Base-by-base conservation (phyloP, 2,888 invertebrate species). In the Lacanobia oleracea region DNA sequence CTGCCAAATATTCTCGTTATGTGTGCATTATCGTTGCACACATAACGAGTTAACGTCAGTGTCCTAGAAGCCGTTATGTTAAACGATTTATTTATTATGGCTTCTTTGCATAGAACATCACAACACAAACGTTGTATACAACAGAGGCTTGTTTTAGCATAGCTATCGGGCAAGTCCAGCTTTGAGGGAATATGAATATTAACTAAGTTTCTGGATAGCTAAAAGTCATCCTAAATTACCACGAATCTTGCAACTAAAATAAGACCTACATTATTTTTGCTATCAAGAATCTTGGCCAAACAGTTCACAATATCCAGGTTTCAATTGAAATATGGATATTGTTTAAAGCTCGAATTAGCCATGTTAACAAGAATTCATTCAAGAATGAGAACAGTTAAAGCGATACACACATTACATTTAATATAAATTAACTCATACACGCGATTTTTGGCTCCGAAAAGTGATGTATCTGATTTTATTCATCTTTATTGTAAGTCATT, bases 341-440 rank as follows among this genome's bases (percentile, higher is more conserved):
- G 43, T 70, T 45, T 71, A 50, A 77, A 77, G 59, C 72, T 48
- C n/a, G 51, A 43, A 71, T 56, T 16, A 75, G 56, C 54, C 43
- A 43, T n/a, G 56, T 40, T 53, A 45, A 76, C 53, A 54, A 65
- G n/a, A n/a, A n/a, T n/a, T n/a, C n/a, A n/a, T n/a, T n/a, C n/a
- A n/a, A n/a, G 45, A 50, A 33, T 37, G 51, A 54, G 37, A 57
- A 27, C 23, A 51, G 64, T 75, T 51, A 56, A 48, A 59, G 72
- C 68, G 23, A 56, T 77, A 68, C 33, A 82, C 40, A 77, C 54
- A 69, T 59, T 54, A 72, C n/a, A 80, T 50, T 50, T 67, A 67
- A 48, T 14, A 51, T 57, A 69, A 68, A 69, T 56, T 48, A 37
- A 37, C 10, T 64, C 60, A 78, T 64, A 78, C 74, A 82, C 50